A percentile compares a stretch with the other conserved stretches of the same genome.
Evolutionary conservation across 1,140 invertebrate species (phyloP).

Genomic region (Caerostris extrusa): DNA sequence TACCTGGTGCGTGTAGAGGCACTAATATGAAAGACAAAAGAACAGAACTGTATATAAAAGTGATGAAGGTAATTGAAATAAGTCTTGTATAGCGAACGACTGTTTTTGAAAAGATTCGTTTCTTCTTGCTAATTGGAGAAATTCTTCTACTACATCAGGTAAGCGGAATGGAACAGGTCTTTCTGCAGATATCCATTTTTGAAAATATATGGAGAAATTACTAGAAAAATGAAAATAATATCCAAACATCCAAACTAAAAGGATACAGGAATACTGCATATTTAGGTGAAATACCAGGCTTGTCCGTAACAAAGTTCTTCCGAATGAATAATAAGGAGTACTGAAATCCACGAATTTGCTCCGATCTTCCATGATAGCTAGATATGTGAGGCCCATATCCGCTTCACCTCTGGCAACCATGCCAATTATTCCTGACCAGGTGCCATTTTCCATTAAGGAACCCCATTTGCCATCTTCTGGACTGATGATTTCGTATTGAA

Average conservation of each 20-base stretch:
- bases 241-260: background rate
- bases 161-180: background rate
- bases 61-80: background rate
- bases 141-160: background rate
- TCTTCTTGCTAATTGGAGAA: background rate
- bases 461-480: slow-evolving; percentile 22
- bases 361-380: background rate
- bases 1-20: background rate
- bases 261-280: background rate
- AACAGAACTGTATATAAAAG: slow-evolving; percentile 21
- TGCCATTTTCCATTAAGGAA: background rate
- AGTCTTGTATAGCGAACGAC: background rate
- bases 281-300: background rate
- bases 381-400: slow-evolving; percentile 19
- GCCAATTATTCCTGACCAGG: slow-evolving; percentile 48
- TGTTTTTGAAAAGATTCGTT: background rate
- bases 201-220: background rate
- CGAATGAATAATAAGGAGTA: background rate
- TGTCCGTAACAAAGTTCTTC: background rate
- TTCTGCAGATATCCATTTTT: background rate
- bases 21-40: background rate
- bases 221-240: background rate
- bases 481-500: background rate
- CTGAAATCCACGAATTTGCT: slow-evolving; percentile 19
- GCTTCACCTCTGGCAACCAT: slow-evolving; percentile 34